These are phyloP conservation scores for Gallinago jamesoni DNA, from an alignment of 2,113 vertebrate species.

Conservation along the genomic window DNA sequence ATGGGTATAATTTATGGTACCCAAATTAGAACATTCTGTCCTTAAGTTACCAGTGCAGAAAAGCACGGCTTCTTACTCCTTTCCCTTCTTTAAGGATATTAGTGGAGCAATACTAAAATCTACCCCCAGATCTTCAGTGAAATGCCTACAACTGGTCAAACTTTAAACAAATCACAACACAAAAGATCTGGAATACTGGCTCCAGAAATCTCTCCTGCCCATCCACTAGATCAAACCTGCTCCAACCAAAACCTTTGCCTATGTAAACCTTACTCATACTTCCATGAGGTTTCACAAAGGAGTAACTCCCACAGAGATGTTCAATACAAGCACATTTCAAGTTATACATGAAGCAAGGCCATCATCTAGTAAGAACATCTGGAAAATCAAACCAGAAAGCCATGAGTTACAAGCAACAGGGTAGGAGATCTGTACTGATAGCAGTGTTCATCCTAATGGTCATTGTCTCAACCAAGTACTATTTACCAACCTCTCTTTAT, in stretches of 20 bases:
- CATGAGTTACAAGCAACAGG: background rate
- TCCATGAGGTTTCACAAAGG: background rate
- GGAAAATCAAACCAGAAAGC: background rate
- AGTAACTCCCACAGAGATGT: background rate
- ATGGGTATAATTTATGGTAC: conserved; percentile 35
- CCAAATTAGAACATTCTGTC: conserved; percentile 48
- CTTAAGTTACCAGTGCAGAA: background rate
- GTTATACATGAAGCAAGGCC: background rate
- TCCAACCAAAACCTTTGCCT: background rate
- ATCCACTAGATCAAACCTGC: background rate
- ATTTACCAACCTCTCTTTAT: fast-evolving
- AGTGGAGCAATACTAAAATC: background rate
- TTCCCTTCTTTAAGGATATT: background rate
- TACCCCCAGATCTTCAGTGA: background rate
- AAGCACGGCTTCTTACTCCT: background rate
- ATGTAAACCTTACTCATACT: background rate
- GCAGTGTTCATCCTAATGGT: background rate
- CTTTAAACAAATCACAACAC: background rate
- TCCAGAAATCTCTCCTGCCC: background rate
- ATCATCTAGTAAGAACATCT: background rate
- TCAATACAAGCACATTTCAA: background rate
- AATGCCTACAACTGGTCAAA: background rate
- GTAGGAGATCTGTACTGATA: background rate
- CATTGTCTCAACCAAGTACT: background rate
- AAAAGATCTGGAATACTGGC: background rate